phyloP scores from a whole-genome alignment of 1,140 invertebrate genomes.

The Lucilia cuprina region DNA sequence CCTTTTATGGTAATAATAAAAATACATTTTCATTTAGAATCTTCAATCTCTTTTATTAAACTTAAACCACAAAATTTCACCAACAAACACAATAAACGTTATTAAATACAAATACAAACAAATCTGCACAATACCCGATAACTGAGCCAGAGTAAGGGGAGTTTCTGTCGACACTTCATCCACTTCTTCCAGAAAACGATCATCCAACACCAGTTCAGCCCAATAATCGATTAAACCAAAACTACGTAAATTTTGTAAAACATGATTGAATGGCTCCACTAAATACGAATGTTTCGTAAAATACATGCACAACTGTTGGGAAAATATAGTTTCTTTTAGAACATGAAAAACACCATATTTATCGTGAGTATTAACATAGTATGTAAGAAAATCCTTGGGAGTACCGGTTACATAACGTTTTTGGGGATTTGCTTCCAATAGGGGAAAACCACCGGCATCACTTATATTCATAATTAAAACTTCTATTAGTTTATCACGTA shows the following conservation, averaged over 20 bases:
- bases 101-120: not conserved
- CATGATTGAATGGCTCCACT: not conserved
- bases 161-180: conserved; percentile 40
- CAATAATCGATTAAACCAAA: conserved; percentile 44
- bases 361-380: conserved; percentile 4
- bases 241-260: conserved; percentile 11
- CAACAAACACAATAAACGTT: not conserved
- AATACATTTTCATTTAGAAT: no score
- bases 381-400: conserved; percentile 10
- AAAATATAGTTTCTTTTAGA: conserved; percentile 11
- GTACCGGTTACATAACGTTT: conserved; percentile 10
- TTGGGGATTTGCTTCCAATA: conserved; percentile 25
- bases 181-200: conserved; percentile 38
- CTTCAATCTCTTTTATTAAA: not conserved
- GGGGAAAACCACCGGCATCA: conserved; percentile 5
- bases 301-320: conserved; percentile 19
- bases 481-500: not conserved
- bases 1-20: no score
- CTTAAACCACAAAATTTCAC: not conserved
- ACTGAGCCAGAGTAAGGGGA: not conserved
- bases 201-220: not conserved
- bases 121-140: not conserved
- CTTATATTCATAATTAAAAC: not conserved
- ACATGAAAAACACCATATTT: conserved; percentile 29
- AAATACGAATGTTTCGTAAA: conserved; percentile 34